phyloP scores from a whole-genome alignment of 2,113 vertebrate species.

The Pseudolaguvia tuberculata region DNA sequence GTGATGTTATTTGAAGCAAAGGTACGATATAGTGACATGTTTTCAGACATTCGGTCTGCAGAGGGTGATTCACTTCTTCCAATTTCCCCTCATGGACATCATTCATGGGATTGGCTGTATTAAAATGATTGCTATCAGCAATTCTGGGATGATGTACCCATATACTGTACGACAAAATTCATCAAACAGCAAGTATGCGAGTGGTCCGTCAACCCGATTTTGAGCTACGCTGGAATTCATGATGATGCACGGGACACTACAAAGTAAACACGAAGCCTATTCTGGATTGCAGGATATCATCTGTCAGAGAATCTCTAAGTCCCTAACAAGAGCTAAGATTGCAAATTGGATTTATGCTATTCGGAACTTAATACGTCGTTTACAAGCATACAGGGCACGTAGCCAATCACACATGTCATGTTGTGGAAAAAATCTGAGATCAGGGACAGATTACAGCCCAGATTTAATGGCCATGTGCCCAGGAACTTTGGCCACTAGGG shows the following conservation, averaged over 20 bases:
- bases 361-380: background rate
- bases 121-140: constrained; percentile 39
- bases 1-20: constrained; percentile 12
- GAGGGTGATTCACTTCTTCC: constrained; percentile 34
- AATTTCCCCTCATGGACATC: constrained; percentile 36
- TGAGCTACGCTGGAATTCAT: constrained; percentile 33
- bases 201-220: background rate
- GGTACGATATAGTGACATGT: constrained; percentile 19
- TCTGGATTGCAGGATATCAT: constrained; percentile 33
- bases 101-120: constrained; percentile 34
- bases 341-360: constrained; percentile 6
- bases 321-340: constrained; percentile 24
- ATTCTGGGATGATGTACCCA: constrained; percentile 29
- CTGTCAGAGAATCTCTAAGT: constrained; percentile 18
- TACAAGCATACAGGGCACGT: constrained; percentile 24
- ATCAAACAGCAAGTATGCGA: constrained; percentile 21
- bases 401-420: constrained; percentile 26
- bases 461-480: background rate
- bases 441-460: background rate
- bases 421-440: constrained; percentile 14
- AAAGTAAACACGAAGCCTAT: background rate
- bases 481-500: background rate
- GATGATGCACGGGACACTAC: constrained; percentile 34
- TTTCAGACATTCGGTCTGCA: constrained; percentile 24
- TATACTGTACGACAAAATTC: constrained; percentile 23